phyloP scores from a whole-genome alignment of 2,797 vertebrate genomes.

The Ispidina picta region DNA sequence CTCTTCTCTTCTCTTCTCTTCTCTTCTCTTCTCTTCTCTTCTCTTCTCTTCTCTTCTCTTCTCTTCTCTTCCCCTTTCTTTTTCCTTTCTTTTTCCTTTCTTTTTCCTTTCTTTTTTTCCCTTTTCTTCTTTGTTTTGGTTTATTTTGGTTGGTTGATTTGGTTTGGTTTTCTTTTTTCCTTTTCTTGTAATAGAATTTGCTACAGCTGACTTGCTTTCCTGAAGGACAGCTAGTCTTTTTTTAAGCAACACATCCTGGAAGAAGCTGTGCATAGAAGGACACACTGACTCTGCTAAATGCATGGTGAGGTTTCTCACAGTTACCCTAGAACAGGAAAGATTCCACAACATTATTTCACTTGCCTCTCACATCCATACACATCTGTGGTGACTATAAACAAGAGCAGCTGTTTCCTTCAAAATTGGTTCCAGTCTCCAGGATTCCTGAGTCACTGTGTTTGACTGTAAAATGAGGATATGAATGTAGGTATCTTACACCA shows the following conservation, averaged over 20 bases:
- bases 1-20: too few relatives aligned
- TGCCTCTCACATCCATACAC: not conserved
- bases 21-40: too few relatives aligned
- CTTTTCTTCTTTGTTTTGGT: accelerated
- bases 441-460: not conserved
- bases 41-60: too few relatives aligned
- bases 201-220: not conserved
- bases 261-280: not conserved
- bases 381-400: not conserved
- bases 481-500: not conserved
- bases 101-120: too few relatives aligned
- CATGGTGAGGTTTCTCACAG: not conserved
- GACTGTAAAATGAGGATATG: not conserved
- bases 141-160: too few relatives aligned
- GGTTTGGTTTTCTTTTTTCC: too few relatives aligned
- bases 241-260: not conserved
- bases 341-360: not conserved
- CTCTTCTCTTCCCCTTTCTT: too few relatives aligned
- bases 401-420: conserved; percentile 15
- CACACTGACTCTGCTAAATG: not conserved
- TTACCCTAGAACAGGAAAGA: not conserved
- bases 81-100: too few relatives aligned
- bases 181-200: not conserved
- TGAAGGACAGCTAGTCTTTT: not conserved
- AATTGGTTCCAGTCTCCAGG: not conserved